Percentiles rank a stretch among this genome's conserved stretches.
These are phyloP conservation scores for Ctenoplectra terminalis DNA, from an alignment of 1,140 invertebrate species.

Conservation along the genomic window DNA sequence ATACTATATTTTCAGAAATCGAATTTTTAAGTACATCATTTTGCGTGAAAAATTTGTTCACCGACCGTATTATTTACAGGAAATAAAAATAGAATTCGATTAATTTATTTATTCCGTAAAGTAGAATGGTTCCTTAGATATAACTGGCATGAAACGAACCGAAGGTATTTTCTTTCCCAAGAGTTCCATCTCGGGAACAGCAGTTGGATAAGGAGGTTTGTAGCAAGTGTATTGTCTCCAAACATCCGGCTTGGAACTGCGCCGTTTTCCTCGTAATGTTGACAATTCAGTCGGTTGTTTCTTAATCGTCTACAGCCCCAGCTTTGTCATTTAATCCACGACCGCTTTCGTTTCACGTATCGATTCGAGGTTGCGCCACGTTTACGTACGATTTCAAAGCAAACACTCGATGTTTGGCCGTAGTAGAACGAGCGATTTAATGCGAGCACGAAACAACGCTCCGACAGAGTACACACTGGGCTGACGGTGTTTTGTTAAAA, in stretches of 20 bases:
- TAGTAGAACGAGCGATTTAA: slow-evolving; percentile 30
- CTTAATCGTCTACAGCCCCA: slow-evolving; percentile 13
- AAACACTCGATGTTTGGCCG: slow-evolving; percentile 44
- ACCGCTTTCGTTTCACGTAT: slow-evolving; percentile 38
- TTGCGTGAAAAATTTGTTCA: no score
- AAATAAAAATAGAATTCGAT: no score
- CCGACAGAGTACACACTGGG: not conserved
- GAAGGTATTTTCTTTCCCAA: no score
- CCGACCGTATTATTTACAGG: no score
- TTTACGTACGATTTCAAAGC: slow-evolving; percentile 48
- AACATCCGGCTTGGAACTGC: slow-evolving; percentile 30
- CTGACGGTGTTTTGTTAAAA: slow-evolving; percentile 3
- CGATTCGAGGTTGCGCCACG: slow-evolving; percentile 23
- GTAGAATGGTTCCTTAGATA: no score
- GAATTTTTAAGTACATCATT: no score
- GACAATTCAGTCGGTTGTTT: slow-evolving; percentile 17
- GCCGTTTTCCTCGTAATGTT: not conserved
- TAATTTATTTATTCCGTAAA: no score
- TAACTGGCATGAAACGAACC: no score
- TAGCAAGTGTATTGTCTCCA: slow-evolving; percentile 19
- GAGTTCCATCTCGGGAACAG: not conserved
- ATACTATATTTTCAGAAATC: no score
- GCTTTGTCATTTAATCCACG: slow-evolving; percentile 50
- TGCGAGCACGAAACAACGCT: slow-evolving; percentile 28
- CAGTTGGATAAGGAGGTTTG: slow-evolving; percentile 4